phyloP scores from a whole-genome alignment of 2,888 invertebrate genomes.

The Digitonthophagus gazella region DNA sequence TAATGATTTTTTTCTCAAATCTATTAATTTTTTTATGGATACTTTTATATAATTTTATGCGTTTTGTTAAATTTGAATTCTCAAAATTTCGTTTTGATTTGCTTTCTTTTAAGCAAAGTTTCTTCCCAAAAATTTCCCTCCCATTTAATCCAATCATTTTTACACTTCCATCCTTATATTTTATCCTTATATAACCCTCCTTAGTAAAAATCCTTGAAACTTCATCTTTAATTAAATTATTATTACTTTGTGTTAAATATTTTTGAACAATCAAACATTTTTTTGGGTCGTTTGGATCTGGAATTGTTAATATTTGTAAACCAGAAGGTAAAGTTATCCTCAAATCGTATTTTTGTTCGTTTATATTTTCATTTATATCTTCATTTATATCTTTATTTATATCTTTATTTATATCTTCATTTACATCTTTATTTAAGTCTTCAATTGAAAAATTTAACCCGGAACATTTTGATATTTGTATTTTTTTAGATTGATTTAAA shows the following conservation, averaged over 20 bases:
- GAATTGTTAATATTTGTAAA: conserved; percentile 20
- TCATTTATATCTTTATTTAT: neutral
- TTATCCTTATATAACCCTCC: conserved; percentile 19
- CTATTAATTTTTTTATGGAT: conserved; percentile 20
- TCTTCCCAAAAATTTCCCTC: conserved; percentile 11
- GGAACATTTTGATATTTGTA: conserved; percentile 23
- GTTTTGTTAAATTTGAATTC: conserved; percentile 1
- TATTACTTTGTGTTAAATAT: conserved; percentile 13
- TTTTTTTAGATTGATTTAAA: conserved; percentile 23
- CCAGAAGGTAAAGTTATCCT: conserved; percentile 24
- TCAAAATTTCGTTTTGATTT: neutral
- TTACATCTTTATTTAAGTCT: too few species aligned
- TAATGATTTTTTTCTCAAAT: conserved; percentile 21
- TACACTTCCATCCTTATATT: conserved; percentile 19
- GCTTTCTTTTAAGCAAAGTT: neutral
- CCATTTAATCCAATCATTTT: conserved; percentile 25
- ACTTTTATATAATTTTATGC: conserved; percentile 17
- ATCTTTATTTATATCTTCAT: neutral
- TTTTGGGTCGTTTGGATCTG: neutral
- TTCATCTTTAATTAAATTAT: conserved; percentile 15
- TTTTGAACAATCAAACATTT: conserved; percentile 18
- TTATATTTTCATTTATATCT: neutral
- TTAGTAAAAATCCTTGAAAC: conserved; percentile 19
- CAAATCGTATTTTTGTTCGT: conserved; percentile 11
- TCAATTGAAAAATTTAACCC: conserved; percentile 5